Evolutionary conservation across 2,113 vertebrate species (phyloP).

Genomic region (Corythornis madagascariensis): DNA sequence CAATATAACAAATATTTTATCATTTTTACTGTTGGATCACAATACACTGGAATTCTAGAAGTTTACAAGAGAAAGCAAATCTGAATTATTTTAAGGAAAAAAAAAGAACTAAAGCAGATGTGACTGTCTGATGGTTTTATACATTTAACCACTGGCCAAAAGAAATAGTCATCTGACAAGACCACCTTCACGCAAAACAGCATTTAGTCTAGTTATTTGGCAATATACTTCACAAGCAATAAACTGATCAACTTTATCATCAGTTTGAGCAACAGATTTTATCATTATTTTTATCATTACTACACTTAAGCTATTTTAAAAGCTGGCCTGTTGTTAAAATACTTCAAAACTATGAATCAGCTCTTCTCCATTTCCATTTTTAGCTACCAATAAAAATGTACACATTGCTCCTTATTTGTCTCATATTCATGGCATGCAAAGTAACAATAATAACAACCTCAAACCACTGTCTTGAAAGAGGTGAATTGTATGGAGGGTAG

Average conservation of each 20-base stretch:
- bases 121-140: conserved; percentile 16
- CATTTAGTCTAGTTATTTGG: neutral
- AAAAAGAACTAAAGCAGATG: conserved; percentile 33
- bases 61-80: conserved; percentile 14
- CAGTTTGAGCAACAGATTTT: neutral
- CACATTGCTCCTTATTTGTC: neutral
- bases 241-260: conserved; percentile 10
- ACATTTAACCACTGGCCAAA: conserved; percentile 9
- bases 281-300: neutral
- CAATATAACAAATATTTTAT: neutral
- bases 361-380: neutral
- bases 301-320: neutral
- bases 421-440: neutral
- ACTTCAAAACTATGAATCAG: neutral
- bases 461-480: neutral
- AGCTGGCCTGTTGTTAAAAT: neutral
- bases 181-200: neutral
- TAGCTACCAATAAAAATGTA: neutral
- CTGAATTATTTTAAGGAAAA: conserved; percentile 25
- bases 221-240: neutral
- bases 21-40: neutral
- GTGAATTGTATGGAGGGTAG: neutral
- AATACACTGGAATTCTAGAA: neutral
- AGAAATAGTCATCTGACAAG: conserved; percentile 10
- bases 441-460: neutral